Evolutionary conservation across 2,113 vertebrate species (phyloP).

Genomic region (Calonectris borealis): DNA sequence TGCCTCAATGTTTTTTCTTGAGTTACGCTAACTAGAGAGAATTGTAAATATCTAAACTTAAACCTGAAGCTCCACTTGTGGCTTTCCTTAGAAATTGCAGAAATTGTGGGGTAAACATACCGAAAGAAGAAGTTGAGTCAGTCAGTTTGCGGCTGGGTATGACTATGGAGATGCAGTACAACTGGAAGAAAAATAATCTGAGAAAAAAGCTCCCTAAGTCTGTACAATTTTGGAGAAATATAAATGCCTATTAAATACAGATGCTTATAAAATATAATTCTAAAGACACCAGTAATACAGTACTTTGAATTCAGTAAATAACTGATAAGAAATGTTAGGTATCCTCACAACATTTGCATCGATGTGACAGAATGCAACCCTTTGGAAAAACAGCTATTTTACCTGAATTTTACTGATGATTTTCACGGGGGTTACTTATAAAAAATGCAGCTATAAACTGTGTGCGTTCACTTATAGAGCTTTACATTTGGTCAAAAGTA

Average conservation of each 20-base stretch:
- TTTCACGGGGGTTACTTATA: not conserved
- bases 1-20: not conserved
- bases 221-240: not conserved
- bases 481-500: not conserved
- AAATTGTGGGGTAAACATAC: not conserved
- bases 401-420: not conserved
- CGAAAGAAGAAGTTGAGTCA: not conserved
- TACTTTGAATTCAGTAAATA: not conserved
- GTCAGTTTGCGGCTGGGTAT: not conserved
- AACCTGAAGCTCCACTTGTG: not conserved
- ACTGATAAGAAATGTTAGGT: not conserved
- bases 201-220: not conserved
- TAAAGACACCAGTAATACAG: not conserved
- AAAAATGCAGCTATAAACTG: not conserved
- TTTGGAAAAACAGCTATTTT: not conserved
- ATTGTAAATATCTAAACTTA: not conserved
- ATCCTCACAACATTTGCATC: not conserved
- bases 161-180: not conserved
- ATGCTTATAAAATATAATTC: not conserved
- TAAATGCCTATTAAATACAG: not conserved
- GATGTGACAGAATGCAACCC: not conserved
- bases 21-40: not conserved
- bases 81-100: not conserved
- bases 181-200: not conserved
- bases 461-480: not conserved